These are phyloP conservation scores for Aplidium turbinatum DNA, from an alignment of 23 tunicate genomes.

Conservation along the genomic window DNA sequence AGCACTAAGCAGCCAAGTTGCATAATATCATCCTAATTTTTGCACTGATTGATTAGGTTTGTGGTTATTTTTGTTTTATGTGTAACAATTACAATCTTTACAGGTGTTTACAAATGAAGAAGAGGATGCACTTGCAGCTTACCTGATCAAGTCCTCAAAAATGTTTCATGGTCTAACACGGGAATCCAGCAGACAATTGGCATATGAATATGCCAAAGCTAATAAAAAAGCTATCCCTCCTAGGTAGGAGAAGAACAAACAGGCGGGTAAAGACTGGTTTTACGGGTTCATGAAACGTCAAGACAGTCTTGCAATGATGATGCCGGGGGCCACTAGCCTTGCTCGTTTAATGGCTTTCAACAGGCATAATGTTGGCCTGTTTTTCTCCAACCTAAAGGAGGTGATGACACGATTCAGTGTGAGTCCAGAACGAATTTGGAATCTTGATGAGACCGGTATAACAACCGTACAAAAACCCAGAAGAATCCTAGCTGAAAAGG, in stretches of 20 bases:
- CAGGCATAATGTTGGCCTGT: conserved; percentile 12
- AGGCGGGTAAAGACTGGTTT: conserved; percentile 51
- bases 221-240: conserved; percentile 17
- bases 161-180: conserved; percentile 20
- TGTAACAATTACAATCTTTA: no score
- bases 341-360: conserved; percentile 44
- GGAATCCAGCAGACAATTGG: conserved; percentile 10
- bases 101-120: conserved; percentile 6
- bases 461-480: conserved; percentile 29
- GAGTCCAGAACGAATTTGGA: conserved; percentile 36
- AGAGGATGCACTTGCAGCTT: conserved; percentile 10
- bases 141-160: conserved; percentile 1
- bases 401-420: not conserved
- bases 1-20: no score
- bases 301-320: not conserved
- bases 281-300: conserved; percentile 32
- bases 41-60: no score
- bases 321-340: conserved; percentile 42
- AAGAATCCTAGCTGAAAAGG: conserved; percentile 34
- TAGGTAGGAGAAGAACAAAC: conserved; percentile 11
- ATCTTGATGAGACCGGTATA: conserved; percentile 54
- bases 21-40: no score
- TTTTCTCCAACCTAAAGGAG: conserved; percentile 30
- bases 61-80: not conserved
- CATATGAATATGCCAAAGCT: conserved; percentile 14